Evolutionary conservation across 1,140 invertebrate genomes (phyloP).

Genomic region (Cardiocondyla obscurior): DNA sequence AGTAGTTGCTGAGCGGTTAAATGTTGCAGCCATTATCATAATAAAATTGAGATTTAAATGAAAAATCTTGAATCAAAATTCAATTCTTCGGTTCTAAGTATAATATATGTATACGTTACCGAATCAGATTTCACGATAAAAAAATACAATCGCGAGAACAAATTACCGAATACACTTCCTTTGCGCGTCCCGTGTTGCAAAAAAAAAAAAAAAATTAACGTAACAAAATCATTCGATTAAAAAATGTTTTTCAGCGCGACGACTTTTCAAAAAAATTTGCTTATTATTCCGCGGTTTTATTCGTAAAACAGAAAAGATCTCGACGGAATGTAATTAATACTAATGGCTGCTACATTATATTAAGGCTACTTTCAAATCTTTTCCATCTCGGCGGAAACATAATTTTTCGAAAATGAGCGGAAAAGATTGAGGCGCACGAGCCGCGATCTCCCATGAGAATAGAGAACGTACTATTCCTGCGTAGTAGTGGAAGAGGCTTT

Average conservation of each 20-base stretch:
- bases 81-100: neutral
- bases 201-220: no score
- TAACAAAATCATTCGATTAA: conserved; percentile 21
- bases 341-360: conserved; percentile 37
- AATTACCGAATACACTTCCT: no score
- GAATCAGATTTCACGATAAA: neutral
- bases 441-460: conserved; percentile 57
- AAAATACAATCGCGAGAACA: no score
- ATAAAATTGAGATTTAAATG: neutral
- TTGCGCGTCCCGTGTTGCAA: no score
- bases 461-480: conserved; percentile 52
- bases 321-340: conserved; percentile 48
- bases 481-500: conserved; percentile 58
- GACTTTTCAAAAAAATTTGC: neutral
- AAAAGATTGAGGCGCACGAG: conserved; percentile 51
- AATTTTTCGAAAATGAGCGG: conserved; percentile 25
- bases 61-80: conserved; percentile 22
- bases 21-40: conserved; percentile 35
- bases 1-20: conserved; percentile 32
- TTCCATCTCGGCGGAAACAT: neutral
- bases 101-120: neutral
- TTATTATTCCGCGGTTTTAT: conserved; percentile 10
- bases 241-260: neutral
- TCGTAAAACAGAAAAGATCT: conserved; percentile 1
- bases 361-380: conserved; percentile 13